These are phyloP conservation scores for Tapirus terrestris DNA, from an alignment of 2,113 vertebrate genomes.

Conservation along the genomic window DNA sequence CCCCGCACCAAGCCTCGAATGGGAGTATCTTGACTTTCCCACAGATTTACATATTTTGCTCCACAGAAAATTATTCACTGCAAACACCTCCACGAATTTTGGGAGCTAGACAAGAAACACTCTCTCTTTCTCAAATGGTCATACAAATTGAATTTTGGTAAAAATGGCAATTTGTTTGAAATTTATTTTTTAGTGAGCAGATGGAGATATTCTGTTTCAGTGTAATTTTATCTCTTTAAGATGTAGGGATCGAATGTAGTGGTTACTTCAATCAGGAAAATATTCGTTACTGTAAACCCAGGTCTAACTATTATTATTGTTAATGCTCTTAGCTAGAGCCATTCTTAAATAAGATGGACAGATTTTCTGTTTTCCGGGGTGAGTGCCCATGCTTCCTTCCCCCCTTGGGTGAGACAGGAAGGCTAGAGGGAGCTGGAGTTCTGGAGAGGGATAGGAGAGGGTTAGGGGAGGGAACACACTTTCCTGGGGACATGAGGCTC, in stretches of 20 bases:
- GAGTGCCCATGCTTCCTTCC: not conserved
- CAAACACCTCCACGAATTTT: not conserved
- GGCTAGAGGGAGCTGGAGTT: not conserved
- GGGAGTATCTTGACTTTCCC: not conserved
- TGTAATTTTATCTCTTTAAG: not conserved
- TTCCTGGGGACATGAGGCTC: no score
- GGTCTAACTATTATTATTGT: not conserved
- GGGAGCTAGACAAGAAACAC: not conserved
- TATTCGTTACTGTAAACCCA: not conserved
- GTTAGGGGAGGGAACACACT: rapidly evolving
- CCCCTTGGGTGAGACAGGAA: not conserved
- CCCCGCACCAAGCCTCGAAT: not conserved
- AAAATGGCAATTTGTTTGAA: not conserved
- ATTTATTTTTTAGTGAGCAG: not conserved
- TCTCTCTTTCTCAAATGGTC: not conserved
- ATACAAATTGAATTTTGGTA: not conserved
- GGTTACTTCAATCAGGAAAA: not conserved
- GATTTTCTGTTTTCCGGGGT: not conserved
- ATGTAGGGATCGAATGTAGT: not conserved
- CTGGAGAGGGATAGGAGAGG: no score
- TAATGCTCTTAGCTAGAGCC: not conserved
- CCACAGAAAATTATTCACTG: not conserved
- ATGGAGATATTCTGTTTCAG: not conserved
- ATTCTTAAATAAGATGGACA: not conserved
- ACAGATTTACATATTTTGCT: not conserved